Conservation (phyloP, 2,888 invertebrate genomes). For the Metopia argyrocephala region DNA sequence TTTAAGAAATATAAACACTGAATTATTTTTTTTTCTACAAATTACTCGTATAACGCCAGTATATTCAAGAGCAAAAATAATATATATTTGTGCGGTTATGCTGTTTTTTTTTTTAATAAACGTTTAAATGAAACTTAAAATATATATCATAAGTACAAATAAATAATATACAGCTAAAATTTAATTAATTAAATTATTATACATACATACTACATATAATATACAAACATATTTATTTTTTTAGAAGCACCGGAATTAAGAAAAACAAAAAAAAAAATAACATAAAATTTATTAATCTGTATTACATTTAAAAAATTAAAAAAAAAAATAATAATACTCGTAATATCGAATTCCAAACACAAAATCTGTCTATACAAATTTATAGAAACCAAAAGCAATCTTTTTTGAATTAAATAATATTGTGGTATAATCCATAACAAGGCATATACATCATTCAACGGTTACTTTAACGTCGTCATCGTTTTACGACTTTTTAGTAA, state of each 20-base stretch:
- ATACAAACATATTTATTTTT: conserved; percentile 48
- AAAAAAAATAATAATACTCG: conserved; percentile 19
- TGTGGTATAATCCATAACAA: background rate
- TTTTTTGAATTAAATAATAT: conserved; percentile 14
- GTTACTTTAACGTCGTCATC: background rate
- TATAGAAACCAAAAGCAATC: conserved; percentile 53
- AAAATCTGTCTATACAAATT: conserved; percentile 26
- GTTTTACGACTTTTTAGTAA: too few relatives aligned
- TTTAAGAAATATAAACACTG: too few relatives aligned
- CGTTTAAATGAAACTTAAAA: background rate
- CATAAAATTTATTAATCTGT: conserved; percentile 17
- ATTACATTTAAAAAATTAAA: conserved; percentile 8
- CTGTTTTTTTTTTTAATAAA: background rate
- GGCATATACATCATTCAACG: background rate
- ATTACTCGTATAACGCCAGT: too few relatives aligned
- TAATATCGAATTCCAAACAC: conserved; percentile 38
- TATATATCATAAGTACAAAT: conserved; percentile 48
- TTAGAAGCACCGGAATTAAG: conserved; percentile 52
- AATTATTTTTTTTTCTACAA: too few relatives aligned
- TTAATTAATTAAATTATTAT: conserved; percentile 34
- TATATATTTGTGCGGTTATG: background rate
- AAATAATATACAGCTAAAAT: conserved; percentile 28
- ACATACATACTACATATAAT: too few relatives aligned
- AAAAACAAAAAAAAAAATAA: conserved; percentile 13
- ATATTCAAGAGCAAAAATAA: too few relatives aligned